A percentile compares a stretch with the other conserved stretches of the same genome.
Evolutionary conservation across 2,797 vertebrate species (phyloP).

Genomic region (Microctenopoma steveboyesi): DNA sequence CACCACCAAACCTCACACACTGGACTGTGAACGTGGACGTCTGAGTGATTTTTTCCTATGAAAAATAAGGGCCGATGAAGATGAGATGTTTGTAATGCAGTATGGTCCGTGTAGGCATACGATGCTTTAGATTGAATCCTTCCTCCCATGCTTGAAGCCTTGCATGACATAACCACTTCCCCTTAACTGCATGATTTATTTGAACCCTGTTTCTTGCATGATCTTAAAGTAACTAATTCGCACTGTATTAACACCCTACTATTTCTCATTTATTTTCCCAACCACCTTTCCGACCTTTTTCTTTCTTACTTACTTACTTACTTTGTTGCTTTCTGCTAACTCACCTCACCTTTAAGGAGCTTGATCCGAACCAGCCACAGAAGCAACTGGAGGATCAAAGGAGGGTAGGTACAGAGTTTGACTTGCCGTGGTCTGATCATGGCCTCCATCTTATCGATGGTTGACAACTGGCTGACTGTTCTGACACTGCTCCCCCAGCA

Average conservation of each 20-base stretch:
- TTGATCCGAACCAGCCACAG: constrained; percentile 94
- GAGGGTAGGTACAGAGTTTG: constrained; percentile 90
- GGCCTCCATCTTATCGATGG: constrained; percentile 33
- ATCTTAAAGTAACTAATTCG: constrained; percentile 78
- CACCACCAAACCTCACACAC: neutral
- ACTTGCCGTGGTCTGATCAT: constrained; percentile 48
- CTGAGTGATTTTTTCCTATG: neutral
- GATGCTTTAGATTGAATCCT: neutral
- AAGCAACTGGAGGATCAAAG: constrained; percentile 98
- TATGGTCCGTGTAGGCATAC: neutral
- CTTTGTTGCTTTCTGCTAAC: constrained; percentile 81
- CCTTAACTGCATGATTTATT: constrained; percentile 77
- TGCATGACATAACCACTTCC: constrained; percentile 70
- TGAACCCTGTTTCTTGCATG: constrained; percentile 74
- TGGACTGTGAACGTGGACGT: neutral
- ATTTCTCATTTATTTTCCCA: constrained; percentile 63
- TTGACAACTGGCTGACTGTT: constrained; percentile 19
- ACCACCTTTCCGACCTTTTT: constrained; percentile 44
- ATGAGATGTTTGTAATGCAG: neutral
- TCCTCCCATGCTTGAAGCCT: constrained; percentile 50
- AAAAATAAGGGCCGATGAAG: neutral
- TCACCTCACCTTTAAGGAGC: constrained; percentile 89
- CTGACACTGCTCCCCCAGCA: constrained; percentile 58
- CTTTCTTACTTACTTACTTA: constrained; percentile 41
- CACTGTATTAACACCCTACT: constrained; percentile 78